phyloP scores from a whole-genome alignment of 2,113 vertebrate species.

The Hippocampus mohnikei region DNA sequence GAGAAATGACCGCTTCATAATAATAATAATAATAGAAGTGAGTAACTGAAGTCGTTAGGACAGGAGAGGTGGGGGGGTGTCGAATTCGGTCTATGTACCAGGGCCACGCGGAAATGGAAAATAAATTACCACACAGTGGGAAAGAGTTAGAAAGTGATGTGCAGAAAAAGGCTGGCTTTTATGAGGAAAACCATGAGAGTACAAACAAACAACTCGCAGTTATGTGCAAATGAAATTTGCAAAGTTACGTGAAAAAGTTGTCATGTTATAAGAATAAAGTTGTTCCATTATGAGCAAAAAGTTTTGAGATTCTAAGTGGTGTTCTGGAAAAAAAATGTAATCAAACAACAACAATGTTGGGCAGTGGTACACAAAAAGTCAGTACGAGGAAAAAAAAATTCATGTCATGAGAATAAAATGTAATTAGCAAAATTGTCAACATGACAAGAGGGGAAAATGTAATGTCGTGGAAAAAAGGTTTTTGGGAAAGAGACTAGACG shows the following conservation, averaged over 20 bases:
- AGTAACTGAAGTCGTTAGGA: background rate
- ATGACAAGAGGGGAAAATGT: background rate
- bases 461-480: background rate
- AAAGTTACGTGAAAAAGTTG: background rate
- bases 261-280: background rate
- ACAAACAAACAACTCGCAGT: too few species aligned
- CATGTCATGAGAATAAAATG: background rate
- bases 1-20: conserved; percentile 40
- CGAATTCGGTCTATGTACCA: background rate
- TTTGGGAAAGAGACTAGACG: too few species aligned
- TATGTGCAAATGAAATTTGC: too few species aligned
- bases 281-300: background rate
- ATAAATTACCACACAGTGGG: background rate
- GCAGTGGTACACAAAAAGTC: background rate
- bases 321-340: too few species aligned
- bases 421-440: background rate
- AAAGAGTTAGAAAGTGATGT: background rate
- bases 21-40: background rate
- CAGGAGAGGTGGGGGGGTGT: background rate
- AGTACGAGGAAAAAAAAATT: background rate
- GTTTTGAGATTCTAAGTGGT: too few species aligned
- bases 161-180: background rate
- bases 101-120: background rate
- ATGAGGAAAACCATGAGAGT: background rate
- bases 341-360: background rate